Evolutionary conservation across 2,113 vertebrate species (phyloP), one percentile per base, ranked within the genome.

Genomic region (Ia io): DNA sequence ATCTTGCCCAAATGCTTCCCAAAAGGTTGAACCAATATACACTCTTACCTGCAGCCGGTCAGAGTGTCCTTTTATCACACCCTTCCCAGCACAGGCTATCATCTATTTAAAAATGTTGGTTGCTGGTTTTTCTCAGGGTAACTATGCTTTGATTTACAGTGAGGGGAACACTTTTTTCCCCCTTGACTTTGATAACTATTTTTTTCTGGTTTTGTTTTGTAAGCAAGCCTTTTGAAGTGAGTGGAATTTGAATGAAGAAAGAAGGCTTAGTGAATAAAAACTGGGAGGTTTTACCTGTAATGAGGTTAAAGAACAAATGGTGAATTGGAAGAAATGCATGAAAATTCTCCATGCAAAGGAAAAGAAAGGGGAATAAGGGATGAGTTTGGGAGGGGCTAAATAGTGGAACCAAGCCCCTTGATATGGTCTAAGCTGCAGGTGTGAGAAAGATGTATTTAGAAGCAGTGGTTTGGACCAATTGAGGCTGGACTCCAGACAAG

Each of bases 231-330:
- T 51, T 84, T 40, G n/a, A 87, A 88, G 30, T 80, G 76, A 92
- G 35, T 84, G 65, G 42, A 18, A 94, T 96, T 88, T 90, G 71
- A 95, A 76, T 35, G 32, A 96, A 67, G 37, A 95, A 88, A 92
- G 85, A 70, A 35, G 59, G 6, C n/a, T 96, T 80, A 59, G 67
- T 88, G 51, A 85, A 32, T 59, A 77, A 51, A 88, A 93, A 49
- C 23, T 49, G 44, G 44, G n/a, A 88, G 73, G 35, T 37, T 79
- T 37, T 94, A 67, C 42, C 44, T 67, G n/a, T 79, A 44, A 22
- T 2, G 69, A 67, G 56, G 37, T 56, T 78, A 25, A 93, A 67
- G 71, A n/a, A 67, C 47, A 22, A 80, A 23, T 70, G 32, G n/a
- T 2, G 11, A 69, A 87, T 3, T 2, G 22, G 76, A 49, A 49